Evolutionary conservation across 2,113 vertebrate genomes (phyloP).

Genomic region (Morone chrysops): DNA sequence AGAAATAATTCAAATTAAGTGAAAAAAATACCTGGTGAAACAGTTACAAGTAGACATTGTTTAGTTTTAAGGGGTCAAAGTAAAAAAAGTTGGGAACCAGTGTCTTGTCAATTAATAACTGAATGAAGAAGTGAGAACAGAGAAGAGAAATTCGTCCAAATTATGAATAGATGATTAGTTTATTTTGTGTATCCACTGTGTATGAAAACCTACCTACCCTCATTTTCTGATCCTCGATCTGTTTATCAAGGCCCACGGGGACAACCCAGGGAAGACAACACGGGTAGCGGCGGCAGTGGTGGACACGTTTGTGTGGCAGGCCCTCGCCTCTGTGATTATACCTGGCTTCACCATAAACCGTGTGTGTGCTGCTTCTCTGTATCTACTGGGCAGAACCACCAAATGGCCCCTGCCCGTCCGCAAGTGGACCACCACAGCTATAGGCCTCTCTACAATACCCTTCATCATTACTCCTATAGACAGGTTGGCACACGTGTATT

Average conservation of each 20-base stretch:
- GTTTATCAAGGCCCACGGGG: conserved; percentile 76
- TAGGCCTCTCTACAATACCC: conserved; percentile 94
- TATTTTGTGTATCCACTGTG: background rate
- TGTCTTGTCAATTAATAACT: background rate
- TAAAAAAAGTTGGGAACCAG: background rate
- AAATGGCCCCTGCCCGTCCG: conserved; percentile 90
- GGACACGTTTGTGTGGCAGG: conserved; percentile 97
- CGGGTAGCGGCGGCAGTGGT: conserved; percentile 88
- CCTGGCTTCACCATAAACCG: conserved; percentile 98
- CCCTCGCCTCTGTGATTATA: conserved; percentile 93
- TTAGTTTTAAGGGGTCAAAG: background rate
- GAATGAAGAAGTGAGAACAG: background rate
- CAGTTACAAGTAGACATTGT: background rate
- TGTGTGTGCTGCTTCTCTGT: conserved; percentile 90
- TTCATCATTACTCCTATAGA: conserved; percentile 96
- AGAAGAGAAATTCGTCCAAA: background rate
- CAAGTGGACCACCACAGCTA: conserved; percentile 93
- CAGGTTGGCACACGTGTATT: conserved; percentile 82
- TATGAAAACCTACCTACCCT: background rate
- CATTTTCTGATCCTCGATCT: conserved; percentile 14
- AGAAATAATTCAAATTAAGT: background rate
- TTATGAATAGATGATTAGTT: background rate
- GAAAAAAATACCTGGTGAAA: background rate
- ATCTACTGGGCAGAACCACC: conserved; percentile 87
- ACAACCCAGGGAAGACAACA: conserved; percentile 79